Evolutionary conservation across 2,797 vertebrate species (phyloP).

Genomic region (Triplophysa bombifrons): DNA sequence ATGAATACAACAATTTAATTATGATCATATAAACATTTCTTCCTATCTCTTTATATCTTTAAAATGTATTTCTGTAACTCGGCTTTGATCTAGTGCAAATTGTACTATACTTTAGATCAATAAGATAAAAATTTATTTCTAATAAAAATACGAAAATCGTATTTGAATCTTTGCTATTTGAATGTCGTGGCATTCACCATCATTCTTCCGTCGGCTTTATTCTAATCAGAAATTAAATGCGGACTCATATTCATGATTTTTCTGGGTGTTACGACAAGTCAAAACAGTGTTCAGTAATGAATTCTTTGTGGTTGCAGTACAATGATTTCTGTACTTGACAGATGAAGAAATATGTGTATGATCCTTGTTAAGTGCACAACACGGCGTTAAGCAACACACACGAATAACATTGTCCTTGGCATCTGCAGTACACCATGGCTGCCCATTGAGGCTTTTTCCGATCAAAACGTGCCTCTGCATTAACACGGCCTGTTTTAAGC

Average conservation of each 20-base stretch:
- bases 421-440: constrained; percentile 22
- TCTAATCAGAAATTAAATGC: not conserved
- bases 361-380: not conserved
- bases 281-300: not conserved
- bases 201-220: not conserved
- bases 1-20: no score
- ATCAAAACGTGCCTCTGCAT: constrained; percentile 33
- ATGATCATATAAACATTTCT: no score
- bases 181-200: not conserved
- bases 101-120: no score
- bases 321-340: not conserved
- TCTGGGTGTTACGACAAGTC: not conserved
- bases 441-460: constrained; percentile 28
- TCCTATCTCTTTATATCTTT: no score
- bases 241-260: not conserved
- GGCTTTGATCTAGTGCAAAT: no score
- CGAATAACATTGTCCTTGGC: constrained; percentile 11
- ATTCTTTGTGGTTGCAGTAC: not conserved
- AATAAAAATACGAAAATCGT: no score
- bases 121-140: no score
- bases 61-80: no score
- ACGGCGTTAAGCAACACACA: not conserved
- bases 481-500: constrained; percentile 29
- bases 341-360: not conserved
- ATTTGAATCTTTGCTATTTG: not conserved